Conservation (phyloP, 2,797 vertebrate species). For the Uromys caudimaculatus region DNA sequence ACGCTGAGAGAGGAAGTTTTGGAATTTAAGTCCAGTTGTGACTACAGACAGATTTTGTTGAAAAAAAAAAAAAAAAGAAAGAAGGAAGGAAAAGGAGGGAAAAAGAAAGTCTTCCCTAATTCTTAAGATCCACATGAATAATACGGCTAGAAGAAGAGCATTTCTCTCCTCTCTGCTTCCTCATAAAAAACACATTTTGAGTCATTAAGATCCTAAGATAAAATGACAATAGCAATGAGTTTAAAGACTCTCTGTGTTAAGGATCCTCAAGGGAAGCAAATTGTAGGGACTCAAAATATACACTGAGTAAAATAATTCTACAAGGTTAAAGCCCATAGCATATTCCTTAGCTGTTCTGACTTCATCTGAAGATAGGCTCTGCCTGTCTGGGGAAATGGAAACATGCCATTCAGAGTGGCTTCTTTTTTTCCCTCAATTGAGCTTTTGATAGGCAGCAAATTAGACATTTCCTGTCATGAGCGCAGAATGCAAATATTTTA, state of each 20-base stretch:
- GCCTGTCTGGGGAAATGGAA: neutral
- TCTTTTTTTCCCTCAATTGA: constrained; percentile 53
- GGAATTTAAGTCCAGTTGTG: neutral
- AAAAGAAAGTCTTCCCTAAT: neutral
- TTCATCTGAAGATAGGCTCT: neutral
- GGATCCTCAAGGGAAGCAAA: neutral
- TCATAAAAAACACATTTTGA: neutral
- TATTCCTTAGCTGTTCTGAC: neutral
- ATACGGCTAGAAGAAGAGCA: neutral
- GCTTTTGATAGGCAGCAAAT: constrained; percentile 60
- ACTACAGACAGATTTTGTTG: neutral
- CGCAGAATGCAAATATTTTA: constrained; percentile 47
- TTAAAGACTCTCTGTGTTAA: neutral
- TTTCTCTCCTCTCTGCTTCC: neutral
- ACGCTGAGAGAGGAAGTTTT: neutral
- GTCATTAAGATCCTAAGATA: neutral
- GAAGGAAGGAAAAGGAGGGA: rapidly evolving
- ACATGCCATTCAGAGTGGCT: neutral
- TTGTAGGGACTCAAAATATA: neutral
- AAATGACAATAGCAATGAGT: neutral
- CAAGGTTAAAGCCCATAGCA: neutral
- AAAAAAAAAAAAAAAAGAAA: neutral
- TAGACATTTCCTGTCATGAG: constrained; percentile 54
- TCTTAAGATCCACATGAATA: neutral
- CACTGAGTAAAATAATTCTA: neutral